Evolutionary conservation across 23 tunicate genomes (phyloP).

Genomic region (Oikopleura dioica): DNA sequence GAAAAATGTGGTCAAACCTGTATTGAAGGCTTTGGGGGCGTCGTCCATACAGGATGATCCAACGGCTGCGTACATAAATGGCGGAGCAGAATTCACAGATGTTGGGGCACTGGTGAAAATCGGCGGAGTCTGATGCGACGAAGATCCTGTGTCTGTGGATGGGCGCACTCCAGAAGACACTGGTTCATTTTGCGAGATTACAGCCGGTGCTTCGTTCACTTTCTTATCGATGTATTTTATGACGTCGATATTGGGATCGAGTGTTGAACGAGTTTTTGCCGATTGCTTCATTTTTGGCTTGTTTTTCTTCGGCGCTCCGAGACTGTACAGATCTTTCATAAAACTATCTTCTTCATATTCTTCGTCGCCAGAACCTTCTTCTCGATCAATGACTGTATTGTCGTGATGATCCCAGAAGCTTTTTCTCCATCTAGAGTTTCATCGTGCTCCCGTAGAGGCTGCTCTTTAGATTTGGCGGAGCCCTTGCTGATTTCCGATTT

Average conservation of each 20-base stretch:
- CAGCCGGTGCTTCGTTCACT: neutral
- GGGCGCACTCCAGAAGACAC: neutral
- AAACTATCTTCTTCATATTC: too few species aligned
- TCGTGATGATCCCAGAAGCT: too few species aligned
- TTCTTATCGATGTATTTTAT: neutral
- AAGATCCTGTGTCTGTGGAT: neutral
- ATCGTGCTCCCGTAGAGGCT: neutral
- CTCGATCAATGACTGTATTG: too few species aligned
- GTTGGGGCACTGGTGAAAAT: neutral
- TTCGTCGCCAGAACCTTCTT: too few species aligned
- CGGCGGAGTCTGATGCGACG: neutral
- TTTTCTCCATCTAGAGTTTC: neutral
- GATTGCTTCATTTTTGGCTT: too few species aligned
- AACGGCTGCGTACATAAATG: neutral
- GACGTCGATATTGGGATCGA: neutral
- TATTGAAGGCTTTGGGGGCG: neutral
- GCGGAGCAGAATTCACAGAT: neutral
- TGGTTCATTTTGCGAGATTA: neutral
- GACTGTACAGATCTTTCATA: too few species aligned
- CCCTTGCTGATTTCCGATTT: neutral
- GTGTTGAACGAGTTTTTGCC: too few species aligned
- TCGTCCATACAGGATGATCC: too few species aligned
- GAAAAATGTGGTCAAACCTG: neutral
- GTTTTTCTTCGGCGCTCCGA: too few species aligned
- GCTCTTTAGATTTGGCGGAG: neutral